Conservation (phyloP, 1,140 invertebrate species). For the Cardiocondyla obscurior region DNA sequence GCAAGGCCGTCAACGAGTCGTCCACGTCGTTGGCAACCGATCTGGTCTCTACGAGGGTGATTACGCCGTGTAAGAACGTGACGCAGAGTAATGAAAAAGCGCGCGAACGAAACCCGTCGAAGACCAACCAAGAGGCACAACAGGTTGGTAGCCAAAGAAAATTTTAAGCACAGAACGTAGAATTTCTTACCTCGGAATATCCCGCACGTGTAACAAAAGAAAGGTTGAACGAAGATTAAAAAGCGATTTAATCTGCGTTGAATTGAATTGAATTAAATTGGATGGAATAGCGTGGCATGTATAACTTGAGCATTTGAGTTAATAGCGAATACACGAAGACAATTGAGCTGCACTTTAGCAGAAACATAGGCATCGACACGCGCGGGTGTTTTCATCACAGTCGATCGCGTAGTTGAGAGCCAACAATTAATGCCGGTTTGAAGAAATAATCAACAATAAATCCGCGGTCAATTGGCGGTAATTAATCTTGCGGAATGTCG, state of each 20-base stretch:
- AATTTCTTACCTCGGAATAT: background rate
- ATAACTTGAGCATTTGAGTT: background rate
- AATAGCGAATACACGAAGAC: background rate
- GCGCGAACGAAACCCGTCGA: background rate
- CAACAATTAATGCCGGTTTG: background rate
- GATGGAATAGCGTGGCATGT: background rate
- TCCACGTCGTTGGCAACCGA: background rate
- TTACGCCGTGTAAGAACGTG: background rate
- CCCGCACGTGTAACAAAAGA: background rate
- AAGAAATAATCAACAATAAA: conserved; percentile 10
- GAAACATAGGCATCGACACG: background rate
- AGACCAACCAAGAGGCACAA: conserved; percentile 7
- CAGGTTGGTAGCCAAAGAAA: conserved; percentile 51
- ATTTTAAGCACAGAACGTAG: background rate
- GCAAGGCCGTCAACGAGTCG: conserved; percentile 8
- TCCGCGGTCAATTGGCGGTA: conserved; percentile 35
- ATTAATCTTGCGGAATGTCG: background rate
- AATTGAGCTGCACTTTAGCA: conserved; percentile 4
- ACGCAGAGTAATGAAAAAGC: background rate
- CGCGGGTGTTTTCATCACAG: background rate
- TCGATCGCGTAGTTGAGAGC: background rate
- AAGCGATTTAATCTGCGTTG: background rate
- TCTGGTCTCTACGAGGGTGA: background rate
- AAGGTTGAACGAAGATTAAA: background rate
- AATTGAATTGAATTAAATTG: conserved; percentile 10